Percentiles rank a stretch among this genome's conserved stretches.
These are phyloP conservation scores for Ranitomeya variabilis DNA, from an alignment of 2,113 vertebrate species.

Conservation along the genomic window DNA sequence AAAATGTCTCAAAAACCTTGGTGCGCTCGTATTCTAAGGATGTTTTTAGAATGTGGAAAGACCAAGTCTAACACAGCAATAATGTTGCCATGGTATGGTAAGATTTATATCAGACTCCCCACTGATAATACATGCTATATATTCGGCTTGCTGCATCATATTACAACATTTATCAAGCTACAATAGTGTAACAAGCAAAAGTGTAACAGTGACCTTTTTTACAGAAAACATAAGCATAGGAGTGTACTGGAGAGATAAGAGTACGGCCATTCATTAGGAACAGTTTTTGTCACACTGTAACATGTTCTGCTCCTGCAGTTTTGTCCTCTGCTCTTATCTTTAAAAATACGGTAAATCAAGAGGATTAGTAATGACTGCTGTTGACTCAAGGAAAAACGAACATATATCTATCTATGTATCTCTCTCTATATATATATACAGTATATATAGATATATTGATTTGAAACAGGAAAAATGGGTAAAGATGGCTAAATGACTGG, in stretches of 20 bases:
- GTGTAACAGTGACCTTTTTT: slow-evolving; percentile 1
- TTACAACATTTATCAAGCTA: not conserved
- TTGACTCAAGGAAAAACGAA: not conserved
- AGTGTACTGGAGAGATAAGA: slow-evolving; percentile 8
- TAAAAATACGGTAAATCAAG: not conserved
- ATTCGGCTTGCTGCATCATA: no score
- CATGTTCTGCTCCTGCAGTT: slow-evolving; percentile 8
- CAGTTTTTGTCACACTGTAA: slow-evolving; percentile 21
- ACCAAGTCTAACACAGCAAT: no score
- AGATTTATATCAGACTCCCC: no score
- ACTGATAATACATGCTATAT: not conserved
- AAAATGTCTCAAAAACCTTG: no score
- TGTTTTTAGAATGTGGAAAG: no score
- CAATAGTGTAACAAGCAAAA: not conserved
- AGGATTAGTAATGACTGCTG: not conserved
- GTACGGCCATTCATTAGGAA: slow-evolving; percentile 5
- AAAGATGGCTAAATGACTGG: no score
- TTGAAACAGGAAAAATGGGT: no score
- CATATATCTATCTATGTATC: no score
- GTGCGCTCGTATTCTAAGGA: no score
- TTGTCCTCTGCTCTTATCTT: slow-evolving; percentile 23
- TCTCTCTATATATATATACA: no score
- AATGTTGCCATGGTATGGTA: not conserved
- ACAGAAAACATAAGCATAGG: not conserved
- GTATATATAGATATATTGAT: no score